Evolutionary conservation across 2,888 invertebrate genomes (phyloP), one percentile per base, ranked within the genome.

Genomic region (Mythimna vitellina): DNA sequence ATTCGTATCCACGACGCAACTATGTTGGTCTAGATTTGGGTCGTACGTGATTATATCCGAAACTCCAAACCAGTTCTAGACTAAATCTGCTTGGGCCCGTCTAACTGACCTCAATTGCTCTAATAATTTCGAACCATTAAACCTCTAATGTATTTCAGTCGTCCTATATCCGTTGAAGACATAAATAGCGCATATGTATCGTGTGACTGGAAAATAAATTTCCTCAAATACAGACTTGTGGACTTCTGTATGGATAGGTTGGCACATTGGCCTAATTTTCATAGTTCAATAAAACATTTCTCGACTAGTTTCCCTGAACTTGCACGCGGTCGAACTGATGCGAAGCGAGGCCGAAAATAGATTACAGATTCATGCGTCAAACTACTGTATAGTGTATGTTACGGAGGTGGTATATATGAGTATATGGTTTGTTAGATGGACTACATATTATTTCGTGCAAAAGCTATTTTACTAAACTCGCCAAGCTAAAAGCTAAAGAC

Each of bases 221-320:
- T 87, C 86, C 83, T 64, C 82, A 71, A 85, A 78, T 73, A 80
- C 80, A 82, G 73, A 82, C 80, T 85, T 74, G 72, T 70, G 78
- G 70, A 49, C 51, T 58, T 73, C 49, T 65, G 70, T 83, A 84
- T 81, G 79, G 83, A 71, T 71, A 82, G 81, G 70, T 83, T 89
- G 92, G 87, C 93, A 92, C 88, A 90, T 89, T 93, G 93, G 88
- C 93, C 92, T 87, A 92, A 89, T 92, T 93, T 89, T 84, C 84
- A 73, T 87, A 89, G 92, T 92, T 92, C 90, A 90, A 92, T 93
- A 93, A 91, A 92, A 92, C 91, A 92, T 92, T 92, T 91, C 90
- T 87, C 88, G 89, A 90, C 92, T 90, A 88, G 88, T 93, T 94
- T 94, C 94, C 95, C 91, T 95, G 95, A 95, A 95, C 95, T 95